Evolutionary conservation across 1,140 invertebrate genomes (phyloP).

Genomic region (Pentalonia nigronervosa): DNA sequence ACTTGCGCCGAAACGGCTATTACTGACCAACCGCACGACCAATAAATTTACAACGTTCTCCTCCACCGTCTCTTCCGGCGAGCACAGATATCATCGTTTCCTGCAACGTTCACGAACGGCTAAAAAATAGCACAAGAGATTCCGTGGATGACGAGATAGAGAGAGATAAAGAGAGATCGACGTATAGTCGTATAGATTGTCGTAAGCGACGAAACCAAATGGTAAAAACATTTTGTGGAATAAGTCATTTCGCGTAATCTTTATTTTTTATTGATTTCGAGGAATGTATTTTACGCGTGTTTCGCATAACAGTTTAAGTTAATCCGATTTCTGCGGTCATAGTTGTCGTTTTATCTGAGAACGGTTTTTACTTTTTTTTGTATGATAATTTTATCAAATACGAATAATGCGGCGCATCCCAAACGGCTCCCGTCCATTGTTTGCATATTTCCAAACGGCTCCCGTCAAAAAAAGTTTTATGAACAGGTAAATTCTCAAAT

Average conservation of each 20-base stretch:
- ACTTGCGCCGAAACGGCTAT: conserved; percentile 50
- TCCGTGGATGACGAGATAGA: not conserved
- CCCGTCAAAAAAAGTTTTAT: no score
- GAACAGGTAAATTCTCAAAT: no score
- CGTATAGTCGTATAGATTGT: not conserved
- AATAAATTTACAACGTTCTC: conserved; percentile 36
- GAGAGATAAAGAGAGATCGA: not conserved
- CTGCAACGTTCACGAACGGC: not conserved
- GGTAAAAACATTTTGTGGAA: not conserved
- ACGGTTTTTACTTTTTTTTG: not conserved
- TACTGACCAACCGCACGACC: conserved; percentile 53
- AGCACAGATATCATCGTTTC: not conserved
- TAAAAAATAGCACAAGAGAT: not conserved
- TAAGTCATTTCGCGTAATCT: not conserved
- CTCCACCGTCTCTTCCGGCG: not conserved
- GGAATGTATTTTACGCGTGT: not conserved
- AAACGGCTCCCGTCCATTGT: no score
- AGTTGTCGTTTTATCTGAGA: not conserved
- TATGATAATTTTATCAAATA: not conserved
- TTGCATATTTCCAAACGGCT: no score
- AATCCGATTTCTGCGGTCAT: not conserved
- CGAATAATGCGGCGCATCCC: no score
- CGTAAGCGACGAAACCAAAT: not conserved
- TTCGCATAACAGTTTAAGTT: not conserved
- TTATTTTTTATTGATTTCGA: not conserved